Evolutionary conservation across 2,888 invertebrate species (phyloP).

Genomic region (Latheticus oryzae): DNA sequence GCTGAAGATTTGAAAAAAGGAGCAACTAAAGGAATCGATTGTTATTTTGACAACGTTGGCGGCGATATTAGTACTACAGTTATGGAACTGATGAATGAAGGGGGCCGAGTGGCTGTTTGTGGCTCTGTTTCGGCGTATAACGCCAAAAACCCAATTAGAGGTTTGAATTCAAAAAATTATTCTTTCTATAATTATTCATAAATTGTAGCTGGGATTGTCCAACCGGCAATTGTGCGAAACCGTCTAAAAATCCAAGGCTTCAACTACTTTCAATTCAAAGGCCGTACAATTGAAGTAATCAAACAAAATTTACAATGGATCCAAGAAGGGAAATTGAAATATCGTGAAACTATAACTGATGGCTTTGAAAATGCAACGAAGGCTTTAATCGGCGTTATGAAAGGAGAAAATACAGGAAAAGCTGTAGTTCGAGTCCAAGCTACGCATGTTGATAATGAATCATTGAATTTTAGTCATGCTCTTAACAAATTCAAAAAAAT

Average conservation of each 20-base stretch:
- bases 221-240: constrained; percentile 69
- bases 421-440: constrained; percentile 70
- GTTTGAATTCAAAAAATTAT: constrained; percentile 1
- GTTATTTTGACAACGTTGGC: constrained; percentile 82
- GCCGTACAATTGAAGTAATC: constrained; percentile 73
- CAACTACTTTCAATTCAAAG: constrained; percentile 67
- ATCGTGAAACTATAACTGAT: constrained; percentile 74
- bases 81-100: constrained; percentile 72
- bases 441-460: constrained; percentile 20
- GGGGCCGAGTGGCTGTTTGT: constrained; percentile 75
- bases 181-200: background rate
- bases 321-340: constrained; percentile 74
- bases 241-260: constrained; percentile 76
- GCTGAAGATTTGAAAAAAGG: constrained; percentile 68
- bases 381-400: constrained; percentile 72
- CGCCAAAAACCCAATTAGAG: constrained; percentile 44
- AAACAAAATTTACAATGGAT: constrained; percentile 73
- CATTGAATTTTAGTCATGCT: constrained; percentile 22
- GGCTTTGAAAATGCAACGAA: constrained; percentile 81
- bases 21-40: constrained; percentile 77
- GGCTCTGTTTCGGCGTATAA: constrained; percentile 79
- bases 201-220: constrained; percentile 66
- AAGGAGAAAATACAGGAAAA: constrained; percentile 77
- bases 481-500: constrained; percentile 28
- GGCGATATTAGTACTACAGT: constrained; percentile 74